Evolutionary conservation across 2,113 vertebrate genomes (phyloP), one percentile per base, ranked within the genome.

Genomic region (Dipodomys stephensi): DNA sequence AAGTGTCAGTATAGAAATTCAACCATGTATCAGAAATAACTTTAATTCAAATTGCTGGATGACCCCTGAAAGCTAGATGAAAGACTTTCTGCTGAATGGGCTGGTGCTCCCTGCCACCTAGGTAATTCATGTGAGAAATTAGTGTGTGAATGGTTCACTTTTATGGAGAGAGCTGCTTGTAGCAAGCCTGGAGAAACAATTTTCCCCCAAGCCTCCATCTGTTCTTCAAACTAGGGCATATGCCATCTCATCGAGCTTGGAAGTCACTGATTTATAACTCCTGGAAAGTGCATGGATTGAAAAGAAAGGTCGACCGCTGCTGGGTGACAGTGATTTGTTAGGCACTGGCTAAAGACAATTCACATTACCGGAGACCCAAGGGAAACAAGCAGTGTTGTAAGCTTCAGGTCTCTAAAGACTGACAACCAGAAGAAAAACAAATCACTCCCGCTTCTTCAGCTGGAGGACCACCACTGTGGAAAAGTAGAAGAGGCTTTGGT

Each of bases 111-210:
- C 98, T 98, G 96, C 98, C 97, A 97, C 97, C 97, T 97, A 27
- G 97, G 89, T 98, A 98, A 98, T 98, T 98, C 98, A 98, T 98
- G 98, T 98, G 98, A 97, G 98, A 98, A 98, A 98, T 98, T 98
- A 98, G 98, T 97, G 98, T 97, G 96, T 0, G 57, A 98, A 98
- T 97, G 97, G 98, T 96, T 98, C 97, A 92, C 98, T 98, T 98
- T 98, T 98, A 98, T 98, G 97, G 97, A 98, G 98, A 96, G 83
- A 96, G 96, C 98, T 98, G 98, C 98, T 98, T 98, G 97, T 98
- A 98, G 97, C 97, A 97, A 98, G 97, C 98, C 98, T 98, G 98
- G 97, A 98, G 98, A 98, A 98, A 98, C 98, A 98, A 97, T 98
- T 98, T 98, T 87, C 97, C 98, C 98, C 97, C 98, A 98, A 98